Conservation (phyloP, 2,797 vertebrate genomes). For the Tokudaia tokunoshimensis region DNA sequence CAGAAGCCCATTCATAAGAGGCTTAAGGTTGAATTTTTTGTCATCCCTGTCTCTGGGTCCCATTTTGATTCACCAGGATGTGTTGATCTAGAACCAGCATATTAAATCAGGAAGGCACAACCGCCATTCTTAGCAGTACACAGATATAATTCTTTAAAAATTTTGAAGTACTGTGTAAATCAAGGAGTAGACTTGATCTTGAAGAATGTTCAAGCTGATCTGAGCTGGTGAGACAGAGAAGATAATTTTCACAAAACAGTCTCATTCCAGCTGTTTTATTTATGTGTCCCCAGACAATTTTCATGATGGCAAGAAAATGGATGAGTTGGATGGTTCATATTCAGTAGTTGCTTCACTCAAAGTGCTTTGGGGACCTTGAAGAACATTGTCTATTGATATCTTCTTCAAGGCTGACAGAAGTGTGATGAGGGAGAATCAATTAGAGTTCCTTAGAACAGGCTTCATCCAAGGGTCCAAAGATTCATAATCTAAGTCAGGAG, state of each 20-base stretch:
- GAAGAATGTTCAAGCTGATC: not conserved
- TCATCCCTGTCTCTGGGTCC: not conserved
- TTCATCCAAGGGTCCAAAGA: too few relatives aligned
- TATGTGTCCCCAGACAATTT: not conserved
- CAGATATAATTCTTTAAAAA: not conserved
- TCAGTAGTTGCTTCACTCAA: not conserved
- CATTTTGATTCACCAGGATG: not conserved
- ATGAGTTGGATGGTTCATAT: too few relatives aligned
- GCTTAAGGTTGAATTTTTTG: not conserved
- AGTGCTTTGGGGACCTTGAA: too few relatives aligned
- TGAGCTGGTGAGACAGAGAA: not conserved
- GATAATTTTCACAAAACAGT: not conserved
- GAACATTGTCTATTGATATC: too few relatives aligned
- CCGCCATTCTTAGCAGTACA: not conserved
- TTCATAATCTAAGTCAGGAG: too few relatives aligned
- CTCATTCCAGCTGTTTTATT: not conserved
- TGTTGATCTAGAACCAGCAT: not conserved
- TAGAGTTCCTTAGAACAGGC: too few relatives aligned
- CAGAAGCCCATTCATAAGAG: not conserved
- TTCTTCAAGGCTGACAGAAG: too few relatives aligned
- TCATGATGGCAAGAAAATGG: not conserved
- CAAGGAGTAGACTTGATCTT: not conserved
- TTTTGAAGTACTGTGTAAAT: not conserved
- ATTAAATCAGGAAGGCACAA: not conserved
- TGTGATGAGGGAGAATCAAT: too few relatives aligned